Base-by-base conservation (phyloP, 2,888 invertebrate genomes). In the Choristoneura rosaceana region DNA sequence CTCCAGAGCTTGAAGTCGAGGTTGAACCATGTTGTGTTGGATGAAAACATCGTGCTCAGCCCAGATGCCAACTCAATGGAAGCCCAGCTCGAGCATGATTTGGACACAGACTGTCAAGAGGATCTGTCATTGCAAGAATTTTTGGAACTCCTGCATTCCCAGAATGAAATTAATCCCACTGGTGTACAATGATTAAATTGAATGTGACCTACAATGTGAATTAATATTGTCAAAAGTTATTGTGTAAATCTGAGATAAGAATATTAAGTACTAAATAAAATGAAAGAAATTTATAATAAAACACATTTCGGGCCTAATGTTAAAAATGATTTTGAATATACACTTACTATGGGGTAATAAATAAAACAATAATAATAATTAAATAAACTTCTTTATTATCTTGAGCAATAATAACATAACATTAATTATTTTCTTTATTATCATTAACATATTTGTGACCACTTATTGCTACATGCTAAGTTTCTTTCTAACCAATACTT, bases 81-180 rank as follows among this genome's bases (percentile, higher is more conserved):
- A 78, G 91, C 94, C 10, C 90, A 94, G 78, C 83, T 94, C 5
- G 94, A 94, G 78, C 93, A 94, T 74, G 94, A 94, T 77, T 80
- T 94, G 77, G 94, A 94, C 74, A 94, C 94, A 5, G 94, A 94
- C 74, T 94, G 94, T 73, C 94, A 94, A 78, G 94, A 94, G 77
- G 94, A 94, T 64, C 81, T 94, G 61, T 94, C 94, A 17, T 86
- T 94, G 8, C 94, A 94, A 76, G 94, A 94, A 78, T 94, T 94
- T 74, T 85, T 93, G 45, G 93, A 94, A 80, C 85, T 94, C 33
- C 83, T 94, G 63, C 92, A 94, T 73, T 92, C 94, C 17, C 94
- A 94, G 81, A 94, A 91, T 77, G 92, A 92, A 87, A 83, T 90
- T 75, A 87, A 85, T 76, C 75, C 83, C 12, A 90, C 89, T 73